Base-by-base conservation (phyloP, 2,888 invertebrate genomes). In the Oscheius sp. region DNA sequence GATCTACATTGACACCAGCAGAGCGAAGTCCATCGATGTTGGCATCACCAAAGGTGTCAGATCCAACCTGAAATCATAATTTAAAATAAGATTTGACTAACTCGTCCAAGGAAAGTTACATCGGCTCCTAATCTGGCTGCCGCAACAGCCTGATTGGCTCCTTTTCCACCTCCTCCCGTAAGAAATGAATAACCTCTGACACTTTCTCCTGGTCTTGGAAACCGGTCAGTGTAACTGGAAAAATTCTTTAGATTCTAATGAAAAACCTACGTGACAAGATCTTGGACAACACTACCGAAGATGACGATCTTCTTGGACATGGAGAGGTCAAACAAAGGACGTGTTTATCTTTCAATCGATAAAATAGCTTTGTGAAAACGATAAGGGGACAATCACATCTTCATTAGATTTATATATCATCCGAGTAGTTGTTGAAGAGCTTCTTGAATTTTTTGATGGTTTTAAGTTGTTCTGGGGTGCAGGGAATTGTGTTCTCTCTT, bases 71-170 rank as follows among this genome's bases (percentile, higher is more conserved):
- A 88, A 79, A 45, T 44, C n/a, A 61, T 33, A 8, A 62, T 24
- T 24, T 33, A 54, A 32, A 54, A 6, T 28, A 30, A 6, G 8
- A 30, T 30, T 2, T 17, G 6, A 30, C 56, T 20, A 17, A 95
- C 94, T 89, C 92, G 92, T 69, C 92, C 92, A 80, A 97, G 90
- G 87, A 97, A 90, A 2, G 91, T 90, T 4, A 92, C 90, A 63
- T 90, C 90, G 70, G 91, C 92, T 17, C 95, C 95, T 33, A 95
- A 89, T 86, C 92, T 92, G 0, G 92, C 91, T 8, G 94, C 93
- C 63, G 93, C 92, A 1, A 96, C 91, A 87, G 95, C 95, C 87
- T 97, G 96, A 87, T 98, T 98, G 3, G 95, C 95, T 9, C 97
- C 97, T 88, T 98, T 98, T 0, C 97, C 98, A 22, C 98, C 98